Conservation (phyloP, 2,113 vertebrate species). For the Lepisosteus osseus region DNA sequence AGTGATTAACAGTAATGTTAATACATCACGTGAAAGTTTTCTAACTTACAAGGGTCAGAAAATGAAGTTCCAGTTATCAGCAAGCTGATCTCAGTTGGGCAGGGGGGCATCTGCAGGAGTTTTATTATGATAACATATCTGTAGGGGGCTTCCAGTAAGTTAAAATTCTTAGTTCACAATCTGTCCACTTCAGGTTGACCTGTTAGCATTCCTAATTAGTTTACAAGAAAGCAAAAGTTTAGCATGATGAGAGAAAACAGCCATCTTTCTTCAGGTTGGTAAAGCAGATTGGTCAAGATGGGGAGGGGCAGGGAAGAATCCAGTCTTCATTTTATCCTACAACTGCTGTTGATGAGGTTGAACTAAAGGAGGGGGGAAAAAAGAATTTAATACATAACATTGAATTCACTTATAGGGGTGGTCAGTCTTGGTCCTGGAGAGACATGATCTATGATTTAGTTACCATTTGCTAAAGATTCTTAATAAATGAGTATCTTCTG, state of each 20-base stretch:
- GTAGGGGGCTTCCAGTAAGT: constrained; percentile 31
- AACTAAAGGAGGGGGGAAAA: constrained; percentile 68
- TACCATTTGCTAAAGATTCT: too few species aligned
- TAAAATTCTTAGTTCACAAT: constrained; percentile 71
- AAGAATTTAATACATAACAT: constrained; percentile 4
- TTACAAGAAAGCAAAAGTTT: constrained; percentile 71
- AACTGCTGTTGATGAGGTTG: constrained; percentile 98
- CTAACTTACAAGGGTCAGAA: constrained; percentile 88
- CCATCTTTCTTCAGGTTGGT: constrained; percentile 77
- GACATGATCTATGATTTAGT: too few species aligned
- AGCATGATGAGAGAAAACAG: constrained; percentile 78
- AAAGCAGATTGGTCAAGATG: constrained; percentile 70
- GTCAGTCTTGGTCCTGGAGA: too few species aligned
- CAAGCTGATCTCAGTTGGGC: constrained; percentile 74
- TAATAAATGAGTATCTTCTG: too few species aligned
- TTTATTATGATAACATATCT: constrained; percentile 54
- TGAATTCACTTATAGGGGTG: too few species aligned
- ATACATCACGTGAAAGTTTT: constrained; percentile 90
- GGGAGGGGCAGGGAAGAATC: constrained; percentile 70
- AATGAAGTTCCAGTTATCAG: constrained; percentile 92
- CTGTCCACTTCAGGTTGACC: constrained; percentile 85
- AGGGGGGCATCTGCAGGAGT: constrained; percentile 66
- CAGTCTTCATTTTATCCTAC: constrained; percentile 86
- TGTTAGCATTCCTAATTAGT: constrained; percentile 92
- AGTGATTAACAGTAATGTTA: constrained; percentile 94